These are phyloP conservation scores for Rugalucina vietnamica DNA, from an alignment of 2,888 invertebrate genomes.

Conservation along the genomic window DNA sequence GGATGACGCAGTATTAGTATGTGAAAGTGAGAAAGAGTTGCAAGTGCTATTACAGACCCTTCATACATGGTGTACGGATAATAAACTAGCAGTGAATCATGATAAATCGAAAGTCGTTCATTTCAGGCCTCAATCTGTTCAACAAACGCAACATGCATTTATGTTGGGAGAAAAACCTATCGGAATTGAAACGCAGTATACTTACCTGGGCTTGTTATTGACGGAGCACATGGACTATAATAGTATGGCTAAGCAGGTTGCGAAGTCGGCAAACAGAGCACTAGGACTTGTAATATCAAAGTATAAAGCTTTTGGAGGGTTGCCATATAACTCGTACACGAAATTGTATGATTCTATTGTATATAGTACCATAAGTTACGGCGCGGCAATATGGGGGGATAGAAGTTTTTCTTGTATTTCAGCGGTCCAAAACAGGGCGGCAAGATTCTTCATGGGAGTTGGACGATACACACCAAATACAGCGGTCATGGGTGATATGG, in stretches of 20 bases:
- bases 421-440: neutral
- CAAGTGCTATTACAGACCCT: too few species aligned
- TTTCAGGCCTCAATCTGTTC: too few species aligned
- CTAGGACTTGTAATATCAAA: neutral
- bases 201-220: neutral
- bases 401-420: neutral
- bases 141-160: too few species aligned
- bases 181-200: too few species aligned
- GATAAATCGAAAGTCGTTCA: too few species aligned
- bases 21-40: too few species aligned
- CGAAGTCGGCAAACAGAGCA: neutral
- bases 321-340: too few species aligned
- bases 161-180: too few species aligned
- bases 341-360: neutral
- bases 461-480: neutral
- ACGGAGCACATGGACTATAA: neutral
- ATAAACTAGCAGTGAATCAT: too few species aligned
- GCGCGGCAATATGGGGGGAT: neutral
- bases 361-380: neutral
- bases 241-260: neutral
- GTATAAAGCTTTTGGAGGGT: neutral
- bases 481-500: neutral
- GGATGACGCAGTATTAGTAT: too few species aligned
- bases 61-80: too few species aligned
- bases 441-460: neutral